phyloP scores from a whole-genome alignment of 1,140 invertebrate genomes.

The Drosophila nasuta region DNA sequence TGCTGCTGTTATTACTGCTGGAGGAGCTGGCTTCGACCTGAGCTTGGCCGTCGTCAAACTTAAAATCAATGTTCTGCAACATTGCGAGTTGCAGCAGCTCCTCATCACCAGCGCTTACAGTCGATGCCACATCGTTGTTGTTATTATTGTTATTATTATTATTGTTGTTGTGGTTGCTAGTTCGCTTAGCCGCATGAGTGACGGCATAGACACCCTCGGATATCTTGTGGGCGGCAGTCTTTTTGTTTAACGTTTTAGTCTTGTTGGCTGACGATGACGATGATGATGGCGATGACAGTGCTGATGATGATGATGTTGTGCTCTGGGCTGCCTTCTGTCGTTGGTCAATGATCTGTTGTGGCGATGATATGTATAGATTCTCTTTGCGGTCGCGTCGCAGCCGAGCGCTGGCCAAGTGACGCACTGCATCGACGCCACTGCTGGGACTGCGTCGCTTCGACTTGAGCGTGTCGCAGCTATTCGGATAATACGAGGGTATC shows the following conservation, averaged over 20 bases:
- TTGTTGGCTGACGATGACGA: constrained; percentile 34
- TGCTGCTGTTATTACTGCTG: not conserved
- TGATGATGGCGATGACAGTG: not conserved
- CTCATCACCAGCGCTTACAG: constrained; percentile 47
- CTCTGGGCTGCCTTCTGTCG: constrained; percentile 50
- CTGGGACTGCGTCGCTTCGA: constrained; percentile 67
- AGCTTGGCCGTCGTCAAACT: constrained; percentile 73
- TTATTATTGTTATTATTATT: constrained; percentile 50
- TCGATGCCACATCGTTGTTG: constrained; percentile 28
- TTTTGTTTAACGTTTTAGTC: constrained; percentile 63
- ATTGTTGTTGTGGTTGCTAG: constrained; percentile 50
- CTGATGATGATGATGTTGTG: constrained; percentile 12
- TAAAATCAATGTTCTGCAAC: constrained; percentile 81
- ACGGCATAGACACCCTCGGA: constrained; percentile 82
- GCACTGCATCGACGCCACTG: constrained; percentile 43
- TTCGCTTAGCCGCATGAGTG: constrained; percentile 59
- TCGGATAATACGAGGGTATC: constrained; percentile 83
- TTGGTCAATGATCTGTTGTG: constrained; percentile 78
- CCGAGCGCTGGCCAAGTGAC: constrained; percentile 69
- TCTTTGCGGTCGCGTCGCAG: constrained; percentile 72
- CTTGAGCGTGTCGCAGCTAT: constrained; percentile 78
- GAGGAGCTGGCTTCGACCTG: not conserved
- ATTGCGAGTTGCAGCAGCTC: constrained; percentile 72
- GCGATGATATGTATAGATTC: constrained; percentile 82
- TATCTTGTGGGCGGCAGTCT: constrained; percentile 80